Base-by-base conservation (phyloP, 2,888 invertebrate species). In the Rhopalosiphum nymphaeae region DNA sequence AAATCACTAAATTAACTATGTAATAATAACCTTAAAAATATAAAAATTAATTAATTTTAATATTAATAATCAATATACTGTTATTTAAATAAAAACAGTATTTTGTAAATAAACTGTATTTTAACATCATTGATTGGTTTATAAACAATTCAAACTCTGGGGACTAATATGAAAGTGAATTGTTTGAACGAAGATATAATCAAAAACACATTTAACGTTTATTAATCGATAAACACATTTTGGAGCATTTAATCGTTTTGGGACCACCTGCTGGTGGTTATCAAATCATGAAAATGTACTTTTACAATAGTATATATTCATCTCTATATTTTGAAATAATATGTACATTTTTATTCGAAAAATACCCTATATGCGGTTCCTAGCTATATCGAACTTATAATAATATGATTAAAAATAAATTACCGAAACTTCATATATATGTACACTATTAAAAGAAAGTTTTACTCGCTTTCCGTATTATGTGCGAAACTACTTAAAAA, bases 191-290 rank as follows among this genome's bases (percentile, higher is more conserved):
- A 57, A 87, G 86, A 87, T 92, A 67, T 21, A 42, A 87, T 92
- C 87, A 67, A 92, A 87, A 92, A 88, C 67, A 21, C 87, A 49
- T 92, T 61, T 61, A 57, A 56, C n/a, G 44, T 29, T 56, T 92
- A 67, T 67, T 61, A 61, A 92, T 87, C 87, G 86, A 49, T 61
- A 46, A 67, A 57, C 44, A 36, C 16, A 87, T 87, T 92, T 92
- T 49, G 49, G 25, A n/a, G 26, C 29, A 44, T 87, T 87, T 67
- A 91, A 92, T 92, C 92, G 86, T 88, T 92, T 87, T 42, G 36
- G 49, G 61, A 87, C 86, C 61, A 21, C 13, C 36, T 36, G 49
- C 29, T 5, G 46, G n/a, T 53, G 29, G 42, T 91, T 91, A 91
- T 36, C 49, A 78, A 49, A 91, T 16, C 21, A 78, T 78, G 46